Percentiles rank a stretch among this genome's conserved stretches.
These are phyloP conservation scores for Cylindroiulus punctatus DNA, from an alignment of 2,888 invertebrate genomes.

Conservation along the genomic window DNA sequence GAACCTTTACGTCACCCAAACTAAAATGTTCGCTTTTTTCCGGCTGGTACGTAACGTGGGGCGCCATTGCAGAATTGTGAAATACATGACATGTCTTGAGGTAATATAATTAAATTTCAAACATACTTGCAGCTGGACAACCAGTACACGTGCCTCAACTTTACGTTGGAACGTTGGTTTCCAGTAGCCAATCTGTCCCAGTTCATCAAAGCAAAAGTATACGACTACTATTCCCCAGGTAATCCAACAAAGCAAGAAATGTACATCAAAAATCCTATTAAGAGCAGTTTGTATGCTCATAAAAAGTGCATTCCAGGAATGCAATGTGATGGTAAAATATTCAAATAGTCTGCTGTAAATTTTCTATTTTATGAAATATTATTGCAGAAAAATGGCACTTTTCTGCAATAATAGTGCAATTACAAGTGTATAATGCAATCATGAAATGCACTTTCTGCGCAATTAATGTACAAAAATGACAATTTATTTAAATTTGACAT, in stretches of 20 bases:
- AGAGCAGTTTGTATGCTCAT: not conserved
- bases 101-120: slow-evolving; percentile 39
- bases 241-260: slow-evolving; percentile 55
- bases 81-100: slow-evolving; percentile 57
- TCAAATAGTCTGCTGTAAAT: too few relatives aligned
- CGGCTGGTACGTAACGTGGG: slow-evolving; percentile 65
- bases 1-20: slow-evolving; percentile 64
- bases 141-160: slow-evolving; percentile 69
- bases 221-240: slow-evolving; percentile 71
- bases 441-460: too few relatives aligned
- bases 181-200: slow-evolving; percentile 71
- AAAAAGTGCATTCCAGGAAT: too few relatives aligned
- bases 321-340: too few relatives aligned
- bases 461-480: too few relatives aligned
- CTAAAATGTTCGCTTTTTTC: slow-evolving; percentile 69
- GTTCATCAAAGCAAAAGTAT: slow-evolving; percentile 69
- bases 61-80: not conserved
- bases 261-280: not conserved
- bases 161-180: slow-evolving; percentile 70
- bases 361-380: too few relatives aligned
- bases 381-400: too few relatives aligned
- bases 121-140: slow-evolving; percentile 63
- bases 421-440: too few relatives aligned
- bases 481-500: too few relatives aligned
- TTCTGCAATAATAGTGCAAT: too few relatives aligned